A percentile compares a stretch with the other conserved stretches of the same genome.
Conservation (phyloP, 2,797 vertebrate species). For the Acanthiza pusilla region DNA sequence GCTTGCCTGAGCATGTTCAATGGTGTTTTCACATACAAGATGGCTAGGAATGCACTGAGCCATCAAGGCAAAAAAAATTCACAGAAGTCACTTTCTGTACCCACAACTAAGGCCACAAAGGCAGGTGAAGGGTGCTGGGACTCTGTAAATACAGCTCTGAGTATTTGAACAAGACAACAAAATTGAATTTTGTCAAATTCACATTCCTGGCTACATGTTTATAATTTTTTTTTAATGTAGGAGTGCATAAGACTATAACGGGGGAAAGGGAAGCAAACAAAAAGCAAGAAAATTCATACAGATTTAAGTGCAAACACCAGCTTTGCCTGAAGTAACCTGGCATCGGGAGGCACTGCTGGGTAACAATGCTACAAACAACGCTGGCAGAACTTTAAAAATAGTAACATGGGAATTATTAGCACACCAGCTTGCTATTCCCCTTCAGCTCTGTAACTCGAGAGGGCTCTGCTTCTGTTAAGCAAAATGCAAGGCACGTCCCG, state of each 20-base stretch:
- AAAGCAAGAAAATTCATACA: background rate
- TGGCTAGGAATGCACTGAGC: background rate
- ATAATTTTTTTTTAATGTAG: background rate
- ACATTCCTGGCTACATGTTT: background rate
- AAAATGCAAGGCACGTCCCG: slow-evolving; percentile 1
- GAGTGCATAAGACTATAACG: background rate
- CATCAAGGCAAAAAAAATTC: background rate
- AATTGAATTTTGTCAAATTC: background rate
- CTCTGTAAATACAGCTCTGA: background rate
- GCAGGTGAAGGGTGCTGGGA: background rate
- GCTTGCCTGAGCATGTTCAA: background rate
- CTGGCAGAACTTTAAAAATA: slow-evolving; percentile 45
- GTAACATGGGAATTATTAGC: slow-evolving; percentile 40
- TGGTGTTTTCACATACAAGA: background rate
- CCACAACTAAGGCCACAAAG: background rate
- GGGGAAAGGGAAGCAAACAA: background rate
- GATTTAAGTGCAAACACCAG: background rate
- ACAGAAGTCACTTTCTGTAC: background rate
- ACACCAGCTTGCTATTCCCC: slow-evolving; percentile 36
- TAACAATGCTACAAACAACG: background rate
- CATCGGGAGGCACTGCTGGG: background rate
- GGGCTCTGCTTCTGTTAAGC: slow-evolving; percentile 5
- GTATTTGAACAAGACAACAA: background rate
- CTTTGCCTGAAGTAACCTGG: slow-evolving; percentile 9
- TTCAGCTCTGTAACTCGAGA: slow-evolving; percentile 9